Conservation (phyloP, 2,113 vertebrate species). For the Accipiter virgatus region DNA sequence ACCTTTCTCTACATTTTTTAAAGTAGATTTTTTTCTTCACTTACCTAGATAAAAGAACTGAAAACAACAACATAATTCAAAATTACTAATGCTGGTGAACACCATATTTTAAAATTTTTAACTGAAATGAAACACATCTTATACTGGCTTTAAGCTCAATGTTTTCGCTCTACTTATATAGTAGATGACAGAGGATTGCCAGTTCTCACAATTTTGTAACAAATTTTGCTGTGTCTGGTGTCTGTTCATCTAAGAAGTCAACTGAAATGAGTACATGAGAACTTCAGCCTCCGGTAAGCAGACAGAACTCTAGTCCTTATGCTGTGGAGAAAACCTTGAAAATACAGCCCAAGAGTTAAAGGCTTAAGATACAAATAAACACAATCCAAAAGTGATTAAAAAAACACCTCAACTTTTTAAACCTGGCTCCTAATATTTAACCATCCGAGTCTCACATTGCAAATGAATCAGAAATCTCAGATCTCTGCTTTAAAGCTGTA, state of each 20-base stretch:
- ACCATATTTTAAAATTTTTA: neutral
- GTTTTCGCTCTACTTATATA: neutral
- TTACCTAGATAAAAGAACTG: neutral
- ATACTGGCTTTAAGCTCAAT: neutral
- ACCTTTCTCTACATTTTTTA: neutral
- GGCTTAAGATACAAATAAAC: neutral
- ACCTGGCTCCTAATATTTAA: neutral
- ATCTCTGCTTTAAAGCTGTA: neutral
- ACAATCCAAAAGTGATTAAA: neutral
- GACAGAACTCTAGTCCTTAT: neutral
- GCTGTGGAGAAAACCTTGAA: neutral
- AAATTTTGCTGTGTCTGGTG: neutral
- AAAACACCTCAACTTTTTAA: neutral
- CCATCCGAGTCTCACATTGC: neutral
- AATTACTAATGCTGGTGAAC: neutral
- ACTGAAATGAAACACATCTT: neutral
- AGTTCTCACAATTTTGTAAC: neutral
- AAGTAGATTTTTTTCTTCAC: neutral
- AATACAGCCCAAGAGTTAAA: neutral
- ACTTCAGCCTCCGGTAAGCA: neutral
- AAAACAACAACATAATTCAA: neutral
- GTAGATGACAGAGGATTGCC: neutral
- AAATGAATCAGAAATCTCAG: neutral
- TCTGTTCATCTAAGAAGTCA: neutral
- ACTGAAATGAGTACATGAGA: neutral